phyloP scores from a whole-genome alignment of 2,888 invertebrate species.

The Cephonodes hylas region DNA sequence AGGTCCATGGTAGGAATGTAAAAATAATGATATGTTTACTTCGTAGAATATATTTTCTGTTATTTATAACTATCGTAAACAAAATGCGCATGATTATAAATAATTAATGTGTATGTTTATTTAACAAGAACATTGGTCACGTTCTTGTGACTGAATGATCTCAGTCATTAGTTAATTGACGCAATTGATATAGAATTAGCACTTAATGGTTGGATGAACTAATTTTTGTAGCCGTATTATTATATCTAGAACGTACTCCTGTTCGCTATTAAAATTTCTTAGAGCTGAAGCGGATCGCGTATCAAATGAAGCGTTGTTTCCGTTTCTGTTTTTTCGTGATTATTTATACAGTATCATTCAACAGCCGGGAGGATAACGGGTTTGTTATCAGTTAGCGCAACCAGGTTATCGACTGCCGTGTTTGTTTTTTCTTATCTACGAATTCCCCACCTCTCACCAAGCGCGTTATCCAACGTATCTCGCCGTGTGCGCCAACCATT shows the following conservation, averaged over 20 bases:
- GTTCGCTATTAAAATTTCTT: neutral
- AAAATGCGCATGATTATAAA: neutral
- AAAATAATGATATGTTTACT: neutral
- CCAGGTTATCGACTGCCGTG: constrained; percentile 74
- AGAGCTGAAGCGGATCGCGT: neutral
- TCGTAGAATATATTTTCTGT: neutral
- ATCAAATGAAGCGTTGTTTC: neutral
- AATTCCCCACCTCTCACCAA: constrained; percentile 57
- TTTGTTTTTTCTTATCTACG: constrained; percentile 67
- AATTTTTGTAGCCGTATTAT: neutral
- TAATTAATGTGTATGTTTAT: constrained; percentile 4
- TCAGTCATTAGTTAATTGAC: constrained; percentile 1
- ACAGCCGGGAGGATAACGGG: constrained; percentile 45
- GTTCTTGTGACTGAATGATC: constrained; percentile 1
- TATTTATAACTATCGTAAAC: neutral
- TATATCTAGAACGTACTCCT: neutral
- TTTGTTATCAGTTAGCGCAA: constrained; percentile 63
- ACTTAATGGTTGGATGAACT: constrained; percentile 15
- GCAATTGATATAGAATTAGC: neutral
- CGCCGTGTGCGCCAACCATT: constrained; percentile 44
- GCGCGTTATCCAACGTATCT: constrained; percentile 58
- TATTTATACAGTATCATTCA: constrained; percentile 30
- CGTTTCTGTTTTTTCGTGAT: neutral
- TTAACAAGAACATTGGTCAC: constrained; percentile 7
- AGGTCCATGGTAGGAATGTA: neutral